Evolutionary conservation across 1,140 invertebrate genomes (phyloP).

Genomic region (Drosophila elegans): DNA sequence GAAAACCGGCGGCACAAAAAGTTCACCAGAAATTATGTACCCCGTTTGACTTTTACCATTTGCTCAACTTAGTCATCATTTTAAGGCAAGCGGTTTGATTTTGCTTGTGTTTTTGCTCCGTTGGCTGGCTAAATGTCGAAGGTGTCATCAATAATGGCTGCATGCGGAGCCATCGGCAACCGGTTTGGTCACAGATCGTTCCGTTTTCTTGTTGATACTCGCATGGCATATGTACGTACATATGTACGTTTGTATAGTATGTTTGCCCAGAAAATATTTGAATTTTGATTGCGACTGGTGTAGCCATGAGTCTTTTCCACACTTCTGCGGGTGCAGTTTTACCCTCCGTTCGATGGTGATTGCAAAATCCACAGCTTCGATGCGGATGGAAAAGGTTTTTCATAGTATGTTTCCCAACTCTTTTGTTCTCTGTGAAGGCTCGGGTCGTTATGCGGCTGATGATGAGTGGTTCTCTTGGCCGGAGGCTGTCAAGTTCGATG

Average conservation of each 20-base stretch:
- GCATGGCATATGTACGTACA: conserved; percentile 44
- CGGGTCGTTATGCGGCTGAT: neutral
- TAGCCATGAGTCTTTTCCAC: conserved; percentile 4
- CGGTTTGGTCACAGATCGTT: conserved; percentile 54
- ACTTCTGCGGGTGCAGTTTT: conserved; percentile 49
- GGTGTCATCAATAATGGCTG: conserved; percentile 73
- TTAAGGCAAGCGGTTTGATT: conserved; percentile 41
- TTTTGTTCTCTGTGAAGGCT: conserved; percentile 41
- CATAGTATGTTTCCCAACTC: conserved; percentile 33
- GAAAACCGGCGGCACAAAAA: conserved; percentile 52
- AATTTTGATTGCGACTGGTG: conserved; percentile 62
- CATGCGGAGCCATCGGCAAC: conserved; percentile 30
- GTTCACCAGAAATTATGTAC: conserved; percentile 68
- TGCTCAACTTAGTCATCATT: conserved; percentile 73
- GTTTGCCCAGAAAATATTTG: conserved; percentile 52
- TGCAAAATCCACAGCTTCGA: conserved; percentile 55
- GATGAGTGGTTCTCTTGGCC: conserved; percentile 8
- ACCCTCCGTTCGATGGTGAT: conserved; percentile 25
- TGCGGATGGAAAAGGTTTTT: conserved; percentile 42
- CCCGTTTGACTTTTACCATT: conserved; percentile 77
- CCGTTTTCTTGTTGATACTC: conserved; percentile 49
- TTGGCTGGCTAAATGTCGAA: conserved; percentile 70
- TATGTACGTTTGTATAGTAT: neutral
- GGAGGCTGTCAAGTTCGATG: conserved; percentile 65
- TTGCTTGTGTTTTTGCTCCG: conserved; percentile 17